Evolutionary conservation across 2,113 vertebrate genomes (phyloP), one percentile per base, ranked within the genome.

Genomic region (Scatophagus argus): DNA sequence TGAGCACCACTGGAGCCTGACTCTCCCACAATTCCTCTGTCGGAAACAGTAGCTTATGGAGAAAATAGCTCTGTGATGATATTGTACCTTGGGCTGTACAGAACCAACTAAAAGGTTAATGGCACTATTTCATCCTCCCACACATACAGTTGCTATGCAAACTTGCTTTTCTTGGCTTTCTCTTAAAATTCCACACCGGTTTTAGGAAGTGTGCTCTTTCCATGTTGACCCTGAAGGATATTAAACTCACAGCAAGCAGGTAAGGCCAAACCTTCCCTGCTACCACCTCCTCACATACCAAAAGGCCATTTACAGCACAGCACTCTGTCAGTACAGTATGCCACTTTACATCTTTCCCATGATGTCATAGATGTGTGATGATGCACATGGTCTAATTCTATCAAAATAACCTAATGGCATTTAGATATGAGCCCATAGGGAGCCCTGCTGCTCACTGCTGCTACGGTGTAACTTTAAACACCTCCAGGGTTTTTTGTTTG

Each of bases 121-220:
- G 72, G 79, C 68, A 72, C 56, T 47, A 74, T 47, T 84, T 88
- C 79, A 78, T 74, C 64, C 69, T 84, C 74, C 84, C 72, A 63
- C 60, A 73, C 47, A 56, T 81, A 59, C 62, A 77, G 49, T 63
- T 71, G 72, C 72, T 54, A 19, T 74, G 44, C 8, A 19, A 67
- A 46, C 64, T 63, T 83, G 84, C 74, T 92, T 89, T 90, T 88
- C 63, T 92, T 91, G 93, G 88, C 84, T 38, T 46, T 36, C 43
- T 63, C 55, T 49, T 59, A 43, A 70, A 86, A 84, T 66, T 86
- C 81, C 68, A 55, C 71, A 52, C 67, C 17, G 23, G 51, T 82
- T 88, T 86, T 77, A 74, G 84, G 87, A 89, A 86, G 84, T 75
- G 61, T 43, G 66, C 46, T 87, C 63, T 83, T 58, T 31, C 81